phyloP scores from a whole-genome alignment of 2,113 vertebrate species.

The Andinoacara biseriatus region DNA sequence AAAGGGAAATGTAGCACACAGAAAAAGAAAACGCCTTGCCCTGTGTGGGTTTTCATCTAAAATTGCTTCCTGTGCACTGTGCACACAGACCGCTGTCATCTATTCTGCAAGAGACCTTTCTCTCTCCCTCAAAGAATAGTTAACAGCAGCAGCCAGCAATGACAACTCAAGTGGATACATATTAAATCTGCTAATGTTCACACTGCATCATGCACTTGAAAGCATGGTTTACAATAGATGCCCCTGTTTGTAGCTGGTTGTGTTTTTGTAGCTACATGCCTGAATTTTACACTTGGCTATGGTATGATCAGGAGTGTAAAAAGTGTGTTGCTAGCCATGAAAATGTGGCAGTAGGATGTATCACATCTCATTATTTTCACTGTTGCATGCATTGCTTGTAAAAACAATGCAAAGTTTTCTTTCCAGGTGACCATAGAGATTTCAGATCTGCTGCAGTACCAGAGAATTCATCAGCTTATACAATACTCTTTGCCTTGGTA shows the following conservation, averaged over 20 bases:
- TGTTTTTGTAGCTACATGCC: not conserved
- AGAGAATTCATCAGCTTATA: constrained; percentile 42
- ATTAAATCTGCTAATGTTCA: constrained; percentile 48
- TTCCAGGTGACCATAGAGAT: constrained; percentile 29
- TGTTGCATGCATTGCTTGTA: not conserved
- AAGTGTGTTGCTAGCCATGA: not conserved
- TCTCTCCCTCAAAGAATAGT: constrained; percentile 27
- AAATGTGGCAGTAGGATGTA: constrained; percentile 12
- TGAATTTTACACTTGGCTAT: constrained; percentile 28
- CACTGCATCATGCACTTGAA: constrained; percentile 1
- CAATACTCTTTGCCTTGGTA: constrained; percentile 56
- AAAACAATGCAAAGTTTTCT: constrained; percentile 12
- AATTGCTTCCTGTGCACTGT: constrained; percentile 59
- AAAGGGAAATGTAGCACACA: constrained; percentile 62
- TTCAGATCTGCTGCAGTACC: constrained; percentile 27
- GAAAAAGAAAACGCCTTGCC: constrained; percentile 56
- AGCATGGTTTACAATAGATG: constrained; percentile 16
- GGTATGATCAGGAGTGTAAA: constrained; percentile 1
- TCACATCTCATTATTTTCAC: constrained; percentile 22
- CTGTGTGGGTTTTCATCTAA: constrained; percentile 62
- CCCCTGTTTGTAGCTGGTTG: not conserved
- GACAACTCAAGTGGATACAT: constrained; percentile 49
- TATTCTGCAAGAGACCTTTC: constrained; percentile 33
- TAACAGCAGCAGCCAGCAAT: constrained; percentile 26
- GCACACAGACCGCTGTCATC: constrained; percentile 43